Evolutionary conservation across 2,888 invertebrate species (phyloP), one percentile per base, ranked within the genome.

Genomic region (Epinotia bilunana): DNA sequence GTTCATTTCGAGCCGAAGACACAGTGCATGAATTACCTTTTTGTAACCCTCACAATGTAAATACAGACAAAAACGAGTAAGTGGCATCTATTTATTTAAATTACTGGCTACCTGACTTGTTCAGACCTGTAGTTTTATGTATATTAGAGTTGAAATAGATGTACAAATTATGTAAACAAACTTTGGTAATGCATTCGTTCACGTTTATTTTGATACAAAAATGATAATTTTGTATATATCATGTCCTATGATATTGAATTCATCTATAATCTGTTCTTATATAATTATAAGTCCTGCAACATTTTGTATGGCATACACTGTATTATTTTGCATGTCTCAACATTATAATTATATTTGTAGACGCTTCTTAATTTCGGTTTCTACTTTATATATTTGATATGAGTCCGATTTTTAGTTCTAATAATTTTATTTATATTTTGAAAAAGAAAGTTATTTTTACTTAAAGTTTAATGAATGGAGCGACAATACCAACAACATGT

Each of bases 11-110:
- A 77, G 87, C 92, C 72, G 91, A 93, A 81, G 92, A 92, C 85
- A 87, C 86, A 74, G 84, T 94, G 75, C 89, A 90, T 82, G 88
- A 92, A 83, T 85, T 94, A 80, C 93, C 94, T 76, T 94, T 91
- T 83, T 94, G 93, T 82, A 92, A 94, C 86, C 94, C 93, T 43
- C 87, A 87, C 73, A 86, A 83, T 77, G 82, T 84, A 70, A 88
- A 87, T 76, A 82, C 88, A 73, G 84, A 79, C 60, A 83, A 82
- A 65, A 87, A 89, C 76, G 94, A 94, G 93, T 94, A 82, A 91
- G 94, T 91, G 11, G 16, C 6, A 43, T 28, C 33, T 62, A 16
- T 76, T 68, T 68, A 46, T 43, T 55, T 43, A 13, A 28, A 39
- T 28, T 16, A 55, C 12, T 9, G 13, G 12, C 18, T 53, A 43